Evolutionary conservation across 2,113 vertebrate genomes (phyloP), one percentile per base, ranked within the genome.

Genomic region (Gymnobelideus leadbeateri): DNA sequence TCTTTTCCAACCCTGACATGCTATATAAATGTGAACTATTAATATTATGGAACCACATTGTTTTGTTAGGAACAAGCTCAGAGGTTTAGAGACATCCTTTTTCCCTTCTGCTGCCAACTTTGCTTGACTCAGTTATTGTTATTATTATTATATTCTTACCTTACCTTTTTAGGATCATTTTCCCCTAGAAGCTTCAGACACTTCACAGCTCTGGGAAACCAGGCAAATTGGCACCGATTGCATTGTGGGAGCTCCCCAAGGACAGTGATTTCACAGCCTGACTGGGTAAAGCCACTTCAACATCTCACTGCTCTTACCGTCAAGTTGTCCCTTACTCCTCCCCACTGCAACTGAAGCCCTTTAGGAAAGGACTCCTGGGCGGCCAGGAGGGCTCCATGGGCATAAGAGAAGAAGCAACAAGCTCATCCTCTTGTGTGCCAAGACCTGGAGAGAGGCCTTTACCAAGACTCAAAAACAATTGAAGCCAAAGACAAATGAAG

Each of bases 401-500:
- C 26, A 51, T 21, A 21, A 12, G 28, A 51, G 51, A 51, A 43
- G 10, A 47, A 25, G 51, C 92, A 61, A 47, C 49, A 94, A 94
- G 51, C 37, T 53, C 16, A 10, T 61, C 92, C 3, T 49, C 8
- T 24, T 89, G 46, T 51, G 61, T 31, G 7, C 4, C 52, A 52
- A 43, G 9, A 93, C 50, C 49, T 25, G 3, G 47, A 91, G 47
- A 91, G 37, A 23, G 57, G 11, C 89, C 91, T 95, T 43, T 54
- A 31, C 9, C 14, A 37, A 92, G 94, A 93, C 37, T 25, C 19
- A 28, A 89, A 94, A 96, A 77, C 1, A 52, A 91, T 61, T 23
- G 61, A 68, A 96, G 91, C 23, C 53, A 26, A 77, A 49, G 94
- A 90, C 46, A 91, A 93, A 93, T 31, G 21, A 52, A 43, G 51